phyloP scores from a whole-genome alignment of 1,140 invertebrate species.

The Planococcus citri region DNA sequence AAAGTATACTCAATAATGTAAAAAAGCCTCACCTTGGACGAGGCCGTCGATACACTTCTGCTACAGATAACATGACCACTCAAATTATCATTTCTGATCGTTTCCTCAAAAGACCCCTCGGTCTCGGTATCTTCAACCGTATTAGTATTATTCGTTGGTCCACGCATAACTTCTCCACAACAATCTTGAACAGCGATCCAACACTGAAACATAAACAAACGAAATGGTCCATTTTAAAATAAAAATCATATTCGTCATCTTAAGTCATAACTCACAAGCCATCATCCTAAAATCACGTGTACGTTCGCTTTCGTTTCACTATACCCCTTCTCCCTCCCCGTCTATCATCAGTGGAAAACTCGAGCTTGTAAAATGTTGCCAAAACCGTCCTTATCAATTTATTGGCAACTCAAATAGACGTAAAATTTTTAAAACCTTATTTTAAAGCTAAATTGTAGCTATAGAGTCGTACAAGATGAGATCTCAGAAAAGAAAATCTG shows the following conservation, averaged over 20 bases:
- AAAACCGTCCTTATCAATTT: background rate
- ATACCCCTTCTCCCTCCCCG: background rate
- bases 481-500: no score
- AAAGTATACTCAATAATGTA: no score
- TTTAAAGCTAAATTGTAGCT: no score
- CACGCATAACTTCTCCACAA: constrained; percentile 28
- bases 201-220: constrained; percentile 25
- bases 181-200: constrained; percentile 27
- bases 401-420: background rate
- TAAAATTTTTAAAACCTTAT: background rate
- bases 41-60: constrained; percentile 22
- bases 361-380: background rate
- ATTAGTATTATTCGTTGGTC: constrained; percentile 27
- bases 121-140: constrained; percentile 24
- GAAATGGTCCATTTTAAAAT: background rate
- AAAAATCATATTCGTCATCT: background rate
- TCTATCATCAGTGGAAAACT: no score
- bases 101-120: constrained; percentile 5
- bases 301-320: no score
- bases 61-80: constrained; percentile 22
- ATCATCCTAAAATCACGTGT: background rate
- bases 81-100: constrained; percentile 20
- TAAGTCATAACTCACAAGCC: background rate
- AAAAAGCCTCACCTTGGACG: constrained; percentile 23
- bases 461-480: no score